Evolutionary conservation across 2,888 invertebrate genomes (phyloP).

Genomic region (Apocheima hispidaria): DNA sequence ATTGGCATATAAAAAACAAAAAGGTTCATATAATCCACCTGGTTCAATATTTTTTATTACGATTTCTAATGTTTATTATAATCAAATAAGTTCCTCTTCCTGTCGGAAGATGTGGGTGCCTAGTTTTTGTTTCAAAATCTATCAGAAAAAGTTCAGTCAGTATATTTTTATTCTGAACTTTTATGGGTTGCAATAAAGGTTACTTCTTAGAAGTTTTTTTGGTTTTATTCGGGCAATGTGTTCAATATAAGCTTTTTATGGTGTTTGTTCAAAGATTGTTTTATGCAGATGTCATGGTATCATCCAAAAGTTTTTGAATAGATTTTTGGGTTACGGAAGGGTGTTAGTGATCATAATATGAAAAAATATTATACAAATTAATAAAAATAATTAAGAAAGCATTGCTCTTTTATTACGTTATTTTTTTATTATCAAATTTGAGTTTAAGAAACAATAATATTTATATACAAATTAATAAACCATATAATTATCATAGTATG

Average conservation of each 20-base stretch:
- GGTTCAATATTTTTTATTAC: constrained; percentile 73
- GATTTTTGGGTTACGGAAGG: background rate
- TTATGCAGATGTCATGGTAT: constrained; percentile 73
- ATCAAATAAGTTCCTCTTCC: constrained; percentile 85
- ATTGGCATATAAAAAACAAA: constrained; percentile 65
- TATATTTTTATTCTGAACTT: constrained; percentile 45
- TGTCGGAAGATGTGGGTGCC: constrained; percentile 81
- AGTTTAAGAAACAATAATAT: too few relatives aligned
- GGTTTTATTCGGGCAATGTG: constrained; percentile 75
- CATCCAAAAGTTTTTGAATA: constrained; percentile 8
- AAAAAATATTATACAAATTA: background rate
- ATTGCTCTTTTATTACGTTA: too few relatives aligned
- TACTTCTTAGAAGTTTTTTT: constrained; percentile 14
- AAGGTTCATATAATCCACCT: constrained; percentile 70
- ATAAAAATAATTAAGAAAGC: background rate
- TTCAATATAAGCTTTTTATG: constrained; percentile 63
- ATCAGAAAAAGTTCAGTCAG: constrained; percentile 51
- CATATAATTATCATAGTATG: too few relatives aligned
- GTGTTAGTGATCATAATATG: background rate
- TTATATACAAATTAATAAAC: too few relatives aligned
- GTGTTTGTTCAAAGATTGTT: constrained; percentile 70
- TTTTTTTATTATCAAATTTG: too few relatives aligned
- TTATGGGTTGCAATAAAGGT: constrained; percentile 49
- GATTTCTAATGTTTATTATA: constrained; percentile 79
- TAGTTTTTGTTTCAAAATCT: constrained; percentile 56